These are phyloP conservation scores for Pherbina coryleti DNA, from an alignment of 2,888 invertebrate genomes.

Conservation along the genomic window DNA sequence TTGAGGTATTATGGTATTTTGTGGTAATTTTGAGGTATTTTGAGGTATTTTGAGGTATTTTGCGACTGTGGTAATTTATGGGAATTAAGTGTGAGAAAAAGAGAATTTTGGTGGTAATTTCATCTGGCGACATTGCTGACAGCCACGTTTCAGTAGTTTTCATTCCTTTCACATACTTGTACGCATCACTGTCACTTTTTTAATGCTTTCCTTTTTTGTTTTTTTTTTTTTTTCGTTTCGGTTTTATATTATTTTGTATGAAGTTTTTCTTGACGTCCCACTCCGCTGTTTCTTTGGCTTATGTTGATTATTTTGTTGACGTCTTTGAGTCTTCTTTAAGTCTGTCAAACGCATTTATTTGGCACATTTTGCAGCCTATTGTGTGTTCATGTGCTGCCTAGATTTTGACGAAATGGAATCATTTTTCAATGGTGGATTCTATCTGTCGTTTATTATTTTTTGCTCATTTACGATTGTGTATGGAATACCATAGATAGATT, in stretches of 20 bases:
- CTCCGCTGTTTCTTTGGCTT: constrained; percentile 34
- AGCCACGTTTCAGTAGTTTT: constrained; percentile 60
- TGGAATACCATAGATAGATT: too few relatives aligned
- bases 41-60: too few relatives aligned
- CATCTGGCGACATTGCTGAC: too few relatives aligned
- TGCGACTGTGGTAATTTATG: too few relatives aligned
- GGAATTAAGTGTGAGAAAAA: too few relatives aligned
- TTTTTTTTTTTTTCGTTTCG: neutral
- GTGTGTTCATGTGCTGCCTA: neutral
- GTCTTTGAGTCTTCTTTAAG: constrained; percentile 44
- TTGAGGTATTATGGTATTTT: too few relatives aligned
- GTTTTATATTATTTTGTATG: constrained; percentile 41
- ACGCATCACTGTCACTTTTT: constrained; percentile 63
- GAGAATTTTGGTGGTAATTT: too few relatives aligned
- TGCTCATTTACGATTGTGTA: too few relatives aligned
- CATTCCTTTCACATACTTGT: constrained; percentile 57
- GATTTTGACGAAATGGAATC: neutral
- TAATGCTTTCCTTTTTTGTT: constrained; percentile 9
- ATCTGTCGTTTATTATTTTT: neutral
- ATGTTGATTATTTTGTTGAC: constrained; percentile 64
- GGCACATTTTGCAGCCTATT: constrained; percentile 22
- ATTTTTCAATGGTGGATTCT: constrained; percentile 1
- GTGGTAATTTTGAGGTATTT: too few relatives aligned
- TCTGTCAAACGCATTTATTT: constrained; percentile 26
- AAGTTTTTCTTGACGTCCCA: neutral